Base-by-base conservation (phyloP, 2,113 vertebrate genomes). In the Cinclus cinclus region DNA sequence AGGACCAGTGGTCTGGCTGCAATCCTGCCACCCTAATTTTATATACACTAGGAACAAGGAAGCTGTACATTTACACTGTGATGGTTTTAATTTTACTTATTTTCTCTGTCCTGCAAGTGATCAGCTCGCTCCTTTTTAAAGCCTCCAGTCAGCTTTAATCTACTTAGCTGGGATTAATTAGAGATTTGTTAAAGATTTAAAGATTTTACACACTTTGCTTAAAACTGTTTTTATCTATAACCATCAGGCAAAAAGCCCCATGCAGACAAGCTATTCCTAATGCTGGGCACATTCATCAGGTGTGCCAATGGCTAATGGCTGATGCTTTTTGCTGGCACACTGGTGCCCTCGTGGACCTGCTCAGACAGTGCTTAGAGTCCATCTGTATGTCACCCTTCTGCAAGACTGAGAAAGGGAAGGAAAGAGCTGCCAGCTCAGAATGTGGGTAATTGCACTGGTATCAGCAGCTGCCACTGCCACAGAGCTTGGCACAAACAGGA, bases 111-210 rank as follows among this genome's bases (percentile, higher is more conserved):
- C 65, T 87, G 41, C 59, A 87, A 91, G 80, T 69, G 71, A 95
- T 87, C 91, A 90, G 71, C 63, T 78, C 83, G 60, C 75, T 90
- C 75, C 71, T 75, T 92, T 84, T 90, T 78, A 96, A 95, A 95
- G 75, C 87, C 93, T 80, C 47, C 82, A 76, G 89, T 78, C 77
- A 88, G 53, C 80, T 92, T 92, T 95, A 95, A 96, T 96, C 94
- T 94, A 60, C 67, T 97, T 95, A 96, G 65, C 55, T 80, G 55
- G 92, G 92, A 95, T 94, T 96, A 97, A 95, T 89, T 78, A 94
- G 84, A 96, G 95, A 96, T 96, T 94, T 96, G 69, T 87, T 95
- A 94, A 95, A 96, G 94, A 94, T 87, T 85, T 92, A 83, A 89
- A 94, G 91, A 92, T 95, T 94, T 95, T 59, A 71, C 47, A 87